phyloP scores from a whole-genome alignment of 2,113 vertebrate genomes.

The Spheniscus mendiculus region DNA sequence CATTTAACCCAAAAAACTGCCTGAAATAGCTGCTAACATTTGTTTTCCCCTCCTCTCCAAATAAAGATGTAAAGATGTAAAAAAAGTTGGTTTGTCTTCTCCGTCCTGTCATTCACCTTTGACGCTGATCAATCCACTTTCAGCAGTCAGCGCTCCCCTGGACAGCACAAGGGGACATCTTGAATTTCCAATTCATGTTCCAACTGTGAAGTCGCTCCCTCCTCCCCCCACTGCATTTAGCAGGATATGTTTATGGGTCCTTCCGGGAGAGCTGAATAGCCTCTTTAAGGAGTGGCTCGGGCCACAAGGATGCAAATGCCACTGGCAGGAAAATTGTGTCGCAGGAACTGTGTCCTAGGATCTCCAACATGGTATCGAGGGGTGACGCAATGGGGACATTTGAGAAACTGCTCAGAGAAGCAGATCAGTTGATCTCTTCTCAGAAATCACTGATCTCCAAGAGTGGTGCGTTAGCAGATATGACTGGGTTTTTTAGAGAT shows the following conservation, averaged over 20 bases:
- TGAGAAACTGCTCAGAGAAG: background rate
- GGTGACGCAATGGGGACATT: background rate
- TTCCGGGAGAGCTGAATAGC: background rate
- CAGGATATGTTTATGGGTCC: background rate
- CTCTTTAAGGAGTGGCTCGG: background rate
- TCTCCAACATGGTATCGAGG: accelerated
- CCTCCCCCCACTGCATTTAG: background rate
- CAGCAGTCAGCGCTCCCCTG: background rate
- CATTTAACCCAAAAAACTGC: constrained; percentile 53
- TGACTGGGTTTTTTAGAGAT: background rate
- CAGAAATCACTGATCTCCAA: background rate
- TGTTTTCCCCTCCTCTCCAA: background rate
- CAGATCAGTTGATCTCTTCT: background rate
- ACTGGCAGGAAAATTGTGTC: background rate
- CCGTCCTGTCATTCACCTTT: background rate
- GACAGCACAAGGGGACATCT: background rate
- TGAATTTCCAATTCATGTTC: background rate
- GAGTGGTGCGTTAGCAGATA: background rate
- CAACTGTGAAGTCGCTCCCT: background rate
- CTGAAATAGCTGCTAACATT: constrained; percentile 6
- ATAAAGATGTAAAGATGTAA: background rate
- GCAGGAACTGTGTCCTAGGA: background rate
- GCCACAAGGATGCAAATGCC: background rate
- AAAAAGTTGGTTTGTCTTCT: background rate
- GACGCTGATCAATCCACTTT: background rate